phyloP scores from a whole-genome alignment of 2,888 invertebrate species.

The Lasioglossum marginatum region DNA sequence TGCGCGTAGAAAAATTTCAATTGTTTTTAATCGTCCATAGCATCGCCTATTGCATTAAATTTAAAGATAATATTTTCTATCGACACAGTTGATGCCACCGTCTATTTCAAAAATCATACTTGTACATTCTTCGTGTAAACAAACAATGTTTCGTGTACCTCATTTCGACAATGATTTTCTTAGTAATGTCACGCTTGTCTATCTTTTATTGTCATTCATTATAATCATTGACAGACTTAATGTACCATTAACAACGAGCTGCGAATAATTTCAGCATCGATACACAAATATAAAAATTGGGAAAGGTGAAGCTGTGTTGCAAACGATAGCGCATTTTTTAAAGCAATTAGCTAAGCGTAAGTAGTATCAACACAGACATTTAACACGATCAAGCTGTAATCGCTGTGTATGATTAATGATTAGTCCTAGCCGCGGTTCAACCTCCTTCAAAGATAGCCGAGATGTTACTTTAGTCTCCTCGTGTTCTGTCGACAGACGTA shows the following conservation, averaged over 20 bases:
- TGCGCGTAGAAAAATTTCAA: neutral
- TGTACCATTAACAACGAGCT: neutral
- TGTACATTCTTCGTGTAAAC: too few relatives aligned
- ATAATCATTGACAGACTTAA: neutral
- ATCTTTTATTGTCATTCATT: neutral
- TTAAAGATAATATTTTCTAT: neutral
- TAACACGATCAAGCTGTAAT: neutral
- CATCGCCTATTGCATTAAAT: too few relatives aligned
- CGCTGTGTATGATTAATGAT: constrained; percentile 35
- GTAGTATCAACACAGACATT: neutral
- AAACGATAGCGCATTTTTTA: neutral
- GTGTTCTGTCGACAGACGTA: constrained; percentile 1
- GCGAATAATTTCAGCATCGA: neutral
- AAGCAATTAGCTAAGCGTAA: neutral
- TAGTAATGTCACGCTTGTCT: too few relatives aligned
- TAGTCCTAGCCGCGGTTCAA: neutral
- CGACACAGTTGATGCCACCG: too few relatives aligned
- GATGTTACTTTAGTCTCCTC: constrained; percentile 21
- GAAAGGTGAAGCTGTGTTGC: neutral
- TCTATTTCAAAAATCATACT: neutral
- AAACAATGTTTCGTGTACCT: too few relatives aligned
- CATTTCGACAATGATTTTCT: too few relatives aligned
- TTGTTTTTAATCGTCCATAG: neutral
- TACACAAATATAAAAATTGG: neutral
- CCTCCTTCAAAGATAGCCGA: constrained; percentile 18